phyloP scores from a whole-genome alignment of 2,888 invertebrate genomes.

The Aspidapion aeneum region DNA sequence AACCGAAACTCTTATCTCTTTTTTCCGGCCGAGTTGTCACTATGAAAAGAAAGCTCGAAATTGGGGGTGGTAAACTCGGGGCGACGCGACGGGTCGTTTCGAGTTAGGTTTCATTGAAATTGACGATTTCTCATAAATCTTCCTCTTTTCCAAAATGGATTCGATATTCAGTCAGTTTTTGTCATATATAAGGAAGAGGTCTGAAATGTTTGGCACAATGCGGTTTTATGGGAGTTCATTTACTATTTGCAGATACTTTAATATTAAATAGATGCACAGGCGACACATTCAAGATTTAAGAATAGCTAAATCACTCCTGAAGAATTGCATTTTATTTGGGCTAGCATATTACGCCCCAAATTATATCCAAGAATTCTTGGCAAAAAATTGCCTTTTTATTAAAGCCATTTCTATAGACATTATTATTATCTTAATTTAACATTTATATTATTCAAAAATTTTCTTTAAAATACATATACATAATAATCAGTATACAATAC shows the following conservation, averaged over 20 bases:
- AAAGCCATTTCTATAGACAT: too few relatives aligned
- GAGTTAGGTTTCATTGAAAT: not conserved
- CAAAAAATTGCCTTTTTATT: too few relatives aligned
- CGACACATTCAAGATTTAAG: too few relatives aligned
- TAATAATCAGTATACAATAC: too few relatives aligned
- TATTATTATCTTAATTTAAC: too few relatives aligned
- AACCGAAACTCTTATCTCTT: conserved; percentile 35
- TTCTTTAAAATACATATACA: too few relatives aligned
- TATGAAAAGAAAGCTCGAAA: conserved; percentile 29
- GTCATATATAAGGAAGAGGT: not conserved
- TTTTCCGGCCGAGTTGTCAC: conserved; percentile 34
- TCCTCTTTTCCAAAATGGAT: not conserved
- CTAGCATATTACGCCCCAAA: too few relatives aligned
- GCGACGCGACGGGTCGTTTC: not conserved
- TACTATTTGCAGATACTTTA: not conserved
- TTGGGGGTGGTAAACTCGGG: not conserved
- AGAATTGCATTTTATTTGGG: too few relatives aligned
- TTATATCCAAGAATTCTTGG: too few relatives aligned
- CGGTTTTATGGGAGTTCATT: not conserved
- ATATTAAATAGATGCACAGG: too few relatives aligned
- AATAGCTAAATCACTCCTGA: too few relatives aligned
- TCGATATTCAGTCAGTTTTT: not conserved
- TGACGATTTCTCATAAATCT: not conserved
- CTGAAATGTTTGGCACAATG: not conserved
- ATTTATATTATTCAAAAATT: too few relatives aligned